Base-by-base conservation (phyloP, 2,888 invertebrate species). In the Euzophera pinguis region DNA sequence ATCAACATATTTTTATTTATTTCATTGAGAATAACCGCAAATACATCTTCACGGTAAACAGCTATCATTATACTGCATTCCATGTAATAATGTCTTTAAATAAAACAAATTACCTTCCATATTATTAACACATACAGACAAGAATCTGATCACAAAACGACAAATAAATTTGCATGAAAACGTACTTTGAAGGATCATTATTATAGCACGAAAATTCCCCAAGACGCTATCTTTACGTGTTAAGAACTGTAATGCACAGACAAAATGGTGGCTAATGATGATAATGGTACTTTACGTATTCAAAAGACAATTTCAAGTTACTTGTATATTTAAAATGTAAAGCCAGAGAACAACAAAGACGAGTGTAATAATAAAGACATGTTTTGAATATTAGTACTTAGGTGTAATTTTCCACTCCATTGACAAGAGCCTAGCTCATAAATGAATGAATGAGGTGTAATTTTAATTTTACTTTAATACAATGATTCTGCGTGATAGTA, bases 131-230 rank as follows among this genome's bases (percentile, higher is more conserved):
- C 13, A 37, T 39, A 16, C 34, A 50, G 32, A 41, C 49, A 39
- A 50, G 13, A 50, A 50, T n/a, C 39, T 27, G 38, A 39, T 16
- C 49, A 38, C 38, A 37, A 37, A 13, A 22, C 12, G 27, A 38
- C 27, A 48, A n/a, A 47, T 22, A 38, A 35, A 50, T 50, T 50
- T 50, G 39, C 39, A 50, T 50, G 39, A 50, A 50, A 50, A 50
- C 29, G 39, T 41, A 50, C 29, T 32, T 50, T 39, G 29, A 50
- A 50, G 49, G 49, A 32, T 50, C 49, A 50, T 50, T 50, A 50
- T 32, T 50, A 39, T 49, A 49, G 39, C 39, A 27, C 27, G 38
- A 12, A 29, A 10, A 49, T 27, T 35, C 16, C 17, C 17, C 7
- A 17, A 35, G 47, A 47, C 47, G 12, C 14, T 47, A 37, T 47